phyloP scores from a whole-genome alignment of 2,797 vertebrate species.

The Chrysocyon brachyurus region DNA sequence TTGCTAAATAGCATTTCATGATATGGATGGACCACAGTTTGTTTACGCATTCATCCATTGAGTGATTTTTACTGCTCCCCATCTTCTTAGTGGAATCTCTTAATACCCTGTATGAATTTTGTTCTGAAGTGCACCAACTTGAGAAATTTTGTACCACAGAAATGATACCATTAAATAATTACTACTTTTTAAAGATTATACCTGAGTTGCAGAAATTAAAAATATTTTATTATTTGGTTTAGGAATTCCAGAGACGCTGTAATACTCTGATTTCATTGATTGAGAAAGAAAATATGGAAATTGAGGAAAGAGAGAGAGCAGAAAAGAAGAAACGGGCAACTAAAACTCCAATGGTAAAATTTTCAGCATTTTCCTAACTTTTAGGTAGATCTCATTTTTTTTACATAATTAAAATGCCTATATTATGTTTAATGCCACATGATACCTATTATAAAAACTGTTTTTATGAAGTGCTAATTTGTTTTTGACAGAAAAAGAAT shows the following conservation, averaged over 20 bases:
- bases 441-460: conserved; percentile 67
- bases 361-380: conserved; percentile 81
- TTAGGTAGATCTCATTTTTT: conserved; percentile 82
- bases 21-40: background rate
- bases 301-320: conserved; percentile 94
- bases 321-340: conserved; percentile 94
- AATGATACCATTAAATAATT: conserved; percentile 57
- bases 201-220: conserved; percentile 67
- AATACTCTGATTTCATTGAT: conserved; percentile 95
- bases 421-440: conserved; percentile 77
- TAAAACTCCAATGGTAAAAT: conserved; percentile 91
- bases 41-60: background rate
- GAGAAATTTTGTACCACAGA: conserved; percentile 38
- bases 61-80: background rate
- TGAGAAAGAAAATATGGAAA: conserved; percentile 95
- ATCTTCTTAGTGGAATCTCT: background rate
- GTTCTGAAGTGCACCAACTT: conserved; percentile 62
- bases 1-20: background rate
- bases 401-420: conserved; percentile 80
- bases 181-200: conserved; percentile 43
- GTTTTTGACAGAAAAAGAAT: conserved; percentile 70
- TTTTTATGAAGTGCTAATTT: conserved; percentile 74
- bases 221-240: conserved; percentile 75
- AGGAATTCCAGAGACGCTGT: conserved; percentile 95
- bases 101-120: conserved; percentile 25